Evolutionary conservation across 2,113 vertebrate species (phyloP).

Genomic region (Electrona antarctica): DNA sequence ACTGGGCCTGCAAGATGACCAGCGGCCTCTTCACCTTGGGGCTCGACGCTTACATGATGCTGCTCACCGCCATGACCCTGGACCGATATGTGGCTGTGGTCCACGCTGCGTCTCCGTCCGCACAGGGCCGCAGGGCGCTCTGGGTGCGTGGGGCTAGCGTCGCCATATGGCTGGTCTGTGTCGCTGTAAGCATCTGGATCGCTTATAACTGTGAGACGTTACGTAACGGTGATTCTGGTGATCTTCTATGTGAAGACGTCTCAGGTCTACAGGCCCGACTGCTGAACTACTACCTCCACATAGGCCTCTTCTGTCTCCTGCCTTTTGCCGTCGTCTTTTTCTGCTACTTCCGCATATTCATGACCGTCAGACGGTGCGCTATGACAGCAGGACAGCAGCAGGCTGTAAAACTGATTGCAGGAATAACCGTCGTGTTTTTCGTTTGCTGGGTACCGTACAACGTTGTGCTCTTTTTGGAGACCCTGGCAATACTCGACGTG

Average conservation of each 20-base stretch:
- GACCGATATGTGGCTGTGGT: slow-evolving; percentile 77
- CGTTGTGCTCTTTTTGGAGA: slow-evolving; percentile 51
- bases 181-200: slow-evolving; percentile 61
- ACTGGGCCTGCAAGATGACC: slow-evolving; percentile 62
- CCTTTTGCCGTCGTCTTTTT: slow-evolving; percentile 67
- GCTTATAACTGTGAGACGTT: slow-evolving; percentile 39
- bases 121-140: too few species aligned
- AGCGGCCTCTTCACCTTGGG: slow-evolving; percentile 63
- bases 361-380: slow-evolving; percentile 51
- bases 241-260: not conserved
- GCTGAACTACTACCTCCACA: slow-evolving; percentile 59
- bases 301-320: slow-evolving; percentile 61
- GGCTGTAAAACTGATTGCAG: slow-evolving; percentile 63
- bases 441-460: slow-evolving; percentile 77
- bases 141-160: too few species aligned
- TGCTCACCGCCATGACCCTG: slow-evolving; percentile 72
- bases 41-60: slow-evolving; percentile 74
- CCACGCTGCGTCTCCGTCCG: slow-evolving; percentile 52
- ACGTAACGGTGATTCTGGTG: accelerated
- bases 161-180: too few species aligned
- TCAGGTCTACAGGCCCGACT: slow-evolving; percentile 7
- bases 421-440: slow-evolving; percentile 70
- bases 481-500: slow-evolving; percentile 21
- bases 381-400: slow-evolving; percentile 61
- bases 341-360: slow-evolving; percentile 69